These are phyloP conservation scores for Crenichthys baileyi DNA, from an alignment of 2,797 vertebrate species.

Conservation along the genomic window DNA sequence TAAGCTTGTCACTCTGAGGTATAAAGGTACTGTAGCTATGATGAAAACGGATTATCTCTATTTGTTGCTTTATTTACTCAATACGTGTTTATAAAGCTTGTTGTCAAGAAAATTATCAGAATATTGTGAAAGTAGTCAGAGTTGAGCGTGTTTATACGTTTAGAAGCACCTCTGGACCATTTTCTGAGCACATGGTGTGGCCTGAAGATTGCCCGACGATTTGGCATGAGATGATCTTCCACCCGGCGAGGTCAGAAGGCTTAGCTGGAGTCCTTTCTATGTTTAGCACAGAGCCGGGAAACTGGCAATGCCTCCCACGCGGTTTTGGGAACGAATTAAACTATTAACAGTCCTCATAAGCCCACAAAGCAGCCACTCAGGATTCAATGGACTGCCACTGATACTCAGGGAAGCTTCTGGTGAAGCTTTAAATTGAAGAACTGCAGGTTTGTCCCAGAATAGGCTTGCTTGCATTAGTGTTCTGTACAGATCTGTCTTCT, in stretches of 20 bases:
- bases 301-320: slow-evolving; percentile 44
- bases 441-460: slow-evolving; percentile 34
- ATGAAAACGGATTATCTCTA: slow-evolving; percentile 16
- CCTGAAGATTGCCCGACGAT: slow-evolving; percentile 48
- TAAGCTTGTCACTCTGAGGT: slow-evolving; percentile 19
- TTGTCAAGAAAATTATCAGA: slow-evolving; percentile 15
- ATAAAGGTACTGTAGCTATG: slow-evolving; percentile 4
- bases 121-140: slow-evolving; percentile 9
- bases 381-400: slow-evolving; percentile 38
- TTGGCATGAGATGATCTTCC: slow-evolving; percentile 56
- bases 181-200: slow-evolving; percentile 27
- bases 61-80: slow-evolving; percentile 20
- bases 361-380: slow-evolving; percentile 45
- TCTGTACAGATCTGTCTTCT: slow-evolving; percentile 11
- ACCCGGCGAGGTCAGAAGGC: slow-evolving; percentile 60
- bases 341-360: slow-evolving; percentile 57
- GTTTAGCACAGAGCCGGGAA: slow-evolving; percentile 34
- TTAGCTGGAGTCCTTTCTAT: slow-evolving; percentile 58
- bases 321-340: slow-evolving; percentile 66
- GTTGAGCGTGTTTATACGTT: slow-evolving; percentile 2
- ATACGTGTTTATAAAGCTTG: slow-evolving; percentile 10
- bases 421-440: slow-evolving; percentile 38
- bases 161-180: slow-evolving; percentile 36
- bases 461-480: slow-evolving; percentile 10
- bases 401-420: slow-evolving; percentile 64